Evolutionary conservation across 2,113 vertebrate genomes (phyloP).

Genomic region (Amia ocellicauda): DNA sequence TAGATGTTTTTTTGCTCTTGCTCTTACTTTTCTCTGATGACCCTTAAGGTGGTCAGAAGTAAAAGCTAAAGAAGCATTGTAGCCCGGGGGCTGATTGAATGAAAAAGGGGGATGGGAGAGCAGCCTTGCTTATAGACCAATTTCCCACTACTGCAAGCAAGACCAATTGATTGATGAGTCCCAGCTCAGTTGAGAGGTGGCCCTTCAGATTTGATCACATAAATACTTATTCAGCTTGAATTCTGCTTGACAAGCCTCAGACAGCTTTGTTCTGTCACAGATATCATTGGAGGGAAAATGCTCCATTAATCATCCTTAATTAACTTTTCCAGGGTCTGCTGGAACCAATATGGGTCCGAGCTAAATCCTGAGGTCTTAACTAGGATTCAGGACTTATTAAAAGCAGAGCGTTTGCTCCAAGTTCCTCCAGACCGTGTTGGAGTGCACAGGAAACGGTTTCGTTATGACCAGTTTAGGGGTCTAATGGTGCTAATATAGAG

Average conservation of each 20-base stretch:
- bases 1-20: slow-evolving; percentile 81
- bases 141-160: slow-evolving; percentile 93
- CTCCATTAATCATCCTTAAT: slow-evolving; percentile 99
- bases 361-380: slow-evolving; percentile 78
- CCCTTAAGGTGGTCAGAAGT: slow-evolving; percentile 91
- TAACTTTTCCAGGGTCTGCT: slow-evolving; percentile 93
- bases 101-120: slow-evolving; percentile 73
- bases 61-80: slow-evolving; percentile 96
- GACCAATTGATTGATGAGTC: slow-evolving; percentile 97
- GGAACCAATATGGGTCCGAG: slow-evolving; percentile 79
- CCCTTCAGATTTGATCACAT: slow-evolving; percentile 99
- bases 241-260: slow-evolving; percentile 96
- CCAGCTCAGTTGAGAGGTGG: slow-evolving; percentile 94
- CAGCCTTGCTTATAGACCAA: slow-evolving; percentile 90
- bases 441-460: slow-evolving; percentile 72
- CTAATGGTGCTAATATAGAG: slow-evolving; percentile 63
- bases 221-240: slow-evolving; percentile 99
- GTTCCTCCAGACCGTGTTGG: slow-evolving; percentile 59
- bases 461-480: slow-evolving; percentile 66
- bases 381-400: slow-evolving; percentile 79
- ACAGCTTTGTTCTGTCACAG: slow-evolving; percentile 99
- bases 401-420: slow-evolving; percentile 67
- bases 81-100: slow-evolving; percentile 97
- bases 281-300: slow-evolving; percentile 96
- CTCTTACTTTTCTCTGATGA: slow-evolving; percentile 79